Evolutionary conservation across 2,888 invertebrate species (phyloP).

Genomic region (Chrysomela aeneicollis): DNA sequence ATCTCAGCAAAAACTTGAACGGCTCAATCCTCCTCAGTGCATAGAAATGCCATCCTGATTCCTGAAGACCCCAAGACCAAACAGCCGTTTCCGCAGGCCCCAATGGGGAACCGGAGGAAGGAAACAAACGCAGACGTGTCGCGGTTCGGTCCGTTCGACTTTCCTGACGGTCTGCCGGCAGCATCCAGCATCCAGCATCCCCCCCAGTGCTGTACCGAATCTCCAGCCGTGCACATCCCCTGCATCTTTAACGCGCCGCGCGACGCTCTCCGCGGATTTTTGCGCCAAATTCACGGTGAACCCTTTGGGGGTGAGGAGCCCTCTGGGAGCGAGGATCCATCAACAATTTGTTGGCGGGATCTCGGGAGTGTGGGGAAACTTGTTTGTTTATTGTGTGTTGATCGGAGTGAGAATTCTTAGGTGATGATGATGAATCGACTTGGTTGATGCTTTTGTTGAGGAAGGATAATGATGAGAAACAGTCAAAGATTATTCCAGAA

Average conservation of each 20-base stretch:
- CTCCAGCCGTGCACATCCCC: slow-evolving; percentile 8
- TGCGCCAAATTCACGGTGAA: not conserved
- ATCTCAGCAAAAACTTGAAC: no score
- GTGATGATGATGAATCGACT: not conserved
- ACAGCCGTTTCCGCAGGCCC: not conserved
- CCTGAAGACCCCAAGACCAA: not conserved
- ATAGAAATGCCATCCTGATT: not conserved
- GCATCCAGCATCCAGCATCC: no score
- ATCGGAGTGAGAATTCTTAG: no score
- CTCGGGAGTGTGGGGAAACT: no score
- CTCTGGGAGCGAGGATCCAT: no score
- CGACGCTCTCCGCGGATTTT: not conserved
- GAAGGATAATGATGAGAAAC: not conserved
- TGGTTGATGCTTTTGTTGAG: not conserved
- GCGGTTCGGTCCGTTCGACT: slow-evolving; percentile 43
- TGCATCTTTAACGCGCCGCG: not conserved
- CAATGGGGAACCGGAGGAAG: slow-evolving; percentile 24
- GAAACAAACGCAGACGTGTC: slow-evolving; percentile 43
- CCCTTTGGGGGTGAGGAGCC: not conserved
- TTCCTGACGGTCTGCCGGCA: slow-evolving; percentile 37
- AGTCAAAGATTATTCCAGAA: no score
- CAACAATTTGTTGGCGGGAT: not conserved
- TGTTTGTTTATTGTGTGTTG: no score
- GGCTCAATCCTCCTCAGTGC: no score
- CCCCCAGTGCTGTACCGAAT: slow-evolving; percentile 43